Evolutionary conservation across 1,140 invertebrate genomes (phyloP).

Genomic region (Whitmania pigra): DNA sequence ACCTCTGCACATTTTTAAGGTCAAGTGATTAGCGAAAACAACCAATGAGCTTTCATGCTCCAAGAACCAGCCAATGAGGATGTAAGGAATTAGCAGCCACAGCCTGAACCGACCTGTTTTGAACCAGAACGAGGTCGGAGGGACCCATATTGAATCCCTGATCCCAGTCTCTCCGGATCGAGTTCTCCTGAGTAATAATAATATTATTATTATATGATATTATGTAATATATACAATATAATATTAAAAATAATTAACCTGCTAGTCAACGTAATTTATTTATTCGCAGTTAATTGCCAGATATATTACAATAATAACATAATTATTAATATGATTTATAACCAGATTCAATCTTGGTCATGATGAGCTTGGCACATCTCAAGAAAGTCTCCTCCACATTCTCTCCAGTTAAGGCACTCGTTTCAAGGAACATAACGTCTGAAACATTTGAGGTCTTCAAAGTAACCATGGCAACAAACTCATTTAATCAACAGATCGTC

Average conservation of each 20-base stretch:
- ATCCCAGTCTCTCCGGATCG: slow-evolving; percentile 67
- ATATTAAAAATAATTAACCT: too few relatives aligned
- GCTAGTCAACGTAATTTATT: too few relatives aligned
- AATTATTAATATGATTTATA: neutral
- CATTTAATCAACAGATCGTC: neutral
- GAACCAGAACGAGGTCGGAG: slow-evolving; percentile 59
- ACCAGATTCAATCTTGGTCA: slow-evolving; percentile 69
- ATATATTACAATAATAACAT: too few relatives aligned
- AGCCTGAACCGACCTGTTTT: slow-evolving; percentile 60
- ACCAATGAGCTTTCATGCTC: slow-evolving; percentile 46
- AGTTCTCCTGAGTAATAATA: slow-evolving; percentile 51
- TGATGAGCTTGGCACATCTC: slow-evolving; percentile 67
- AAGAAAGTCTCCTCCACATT: slow-evolving; percentile 74
- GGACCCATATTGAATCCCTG: slow-evolving; percentile 62
- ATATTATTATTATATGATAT: too few relatives aligned
- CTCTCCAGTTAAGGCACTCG: slow-evolving; percentile 67
- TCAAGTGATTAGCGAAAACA: too few relatives aligned
- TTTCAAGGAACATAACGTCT: slow-evolving; percentile 69
- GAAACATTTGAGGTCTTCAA: slow-evolving; percentile 27
- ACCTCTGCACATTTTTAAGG: too few relatives aligned
- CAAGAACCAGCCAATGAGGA: slow-evolving; percentile 55
- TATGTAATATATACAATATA: too few relatives aligned
- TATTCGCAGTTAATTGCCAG: too few relatives aligned
- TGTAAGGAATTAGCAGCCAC: slow-evolving; percentile 39
- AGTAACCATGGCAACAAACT: neutral